Evolutionary conservation across 2,888 invertebrate species (phyloP).

Genomic region (Petrolisthes manimaculis): DNA sequence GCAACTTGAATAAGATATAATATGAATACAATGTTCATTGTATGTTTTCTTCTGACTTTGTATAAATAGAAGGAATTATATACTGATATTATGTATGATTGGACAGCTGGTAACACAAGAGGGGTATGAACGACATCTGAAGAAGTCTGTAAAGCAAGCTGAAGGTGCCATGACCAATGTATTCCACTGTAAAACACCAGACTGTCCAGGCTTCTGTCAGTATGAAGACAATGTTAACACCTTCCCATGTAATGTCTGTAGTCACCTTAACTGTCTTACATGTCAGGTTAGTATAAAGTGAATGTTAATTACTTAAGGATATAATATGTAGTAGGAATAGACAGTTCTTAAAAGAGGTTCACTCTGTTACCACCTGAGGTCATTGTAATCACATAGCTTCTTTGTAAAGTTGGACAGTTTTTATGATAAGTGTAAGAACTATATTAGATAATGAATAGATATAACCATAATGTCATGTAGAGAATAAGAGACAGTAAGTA

Average conservation of each 20-base stretch:
- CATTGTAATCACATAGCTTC: no score
- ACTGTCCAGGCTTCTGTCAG: slow-evolving; percentile 91
- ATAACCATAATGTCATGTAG: background rate
- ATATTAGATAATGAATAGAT: slow-evolving; percentile 18
- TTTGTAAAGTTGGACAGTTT: no score
- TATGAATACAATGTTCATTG: no score
- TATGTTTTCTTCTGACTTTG: no score
- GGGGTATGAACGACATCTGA: slow-evolving; percentile 83
- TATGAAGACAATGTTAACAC: slow-evolving; percentile 87
- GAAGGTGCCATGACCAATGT: slow-evolving; percentile 81
- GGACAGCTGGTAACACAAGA: slow-evolving; percentile 78
- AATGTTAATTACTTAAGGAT: no score
- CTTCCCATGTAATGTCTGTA: slow-evolving; percentile 88
- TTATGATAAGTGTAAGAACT: background rate
- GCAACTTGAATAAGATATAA: no score
- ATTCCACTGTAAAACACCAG: slow-evolving; percentile 90
- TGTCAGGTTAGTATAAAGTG: slow-evolving; percentile 77
- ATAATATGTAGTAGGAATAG: no score
- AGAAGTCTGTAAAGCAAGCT: slow-evolving; percentile 83
- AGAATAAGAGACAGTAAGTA: no score
- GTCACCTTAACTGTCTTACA: slow-evolving; percentile 83
- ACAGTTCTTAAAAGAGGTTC: no score
- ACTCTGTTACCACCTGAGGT: no score
- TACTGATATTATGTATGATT: background rate
- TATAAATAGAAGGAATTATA: background rate